Evolutionary conservation across 2,888 invertebrate genomes (phyloP).

Genomic region (Ischnus inquisitorius): DNA sequence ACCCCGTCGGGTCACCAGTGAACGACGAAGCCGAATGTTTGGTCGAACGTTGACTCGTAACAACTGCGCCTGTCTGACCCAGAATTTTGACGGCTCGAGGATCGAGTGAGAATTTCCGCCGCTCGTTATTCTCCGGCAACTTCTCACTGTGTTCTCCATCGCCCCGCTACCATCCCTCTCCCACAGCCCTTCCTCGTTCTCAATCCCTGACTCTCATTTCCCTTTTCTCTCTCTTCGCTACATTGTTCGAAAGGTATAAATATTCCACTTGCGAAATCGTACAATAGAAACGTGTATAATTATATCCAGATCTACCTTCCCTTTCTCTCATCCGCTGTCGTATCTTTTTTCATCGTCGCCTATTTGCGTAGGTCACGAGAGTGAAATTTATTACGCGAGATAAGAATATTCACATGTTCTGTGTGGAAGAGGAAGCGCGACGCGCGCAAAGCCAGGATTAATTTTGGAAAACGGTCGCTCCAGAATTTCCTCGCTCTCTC

Average conservation of each 20-base stretch:
- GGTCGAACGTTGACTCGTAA: slow-evolving; percentile 67
- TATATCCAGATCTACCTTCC: not conserved
- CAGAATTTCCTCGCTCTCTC: slow-evolving; percentile 40
- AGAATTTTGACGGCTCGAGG: slow-evolving; percentile 68
- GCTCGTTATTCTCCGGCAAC: slow-evolving; percentile 57
- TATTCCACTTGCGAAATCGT: slow-evolving; percentile 27
- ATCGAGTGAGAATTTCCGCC: slow-evolving; percentile 61
- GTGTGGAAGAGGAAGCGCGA: not conserved
- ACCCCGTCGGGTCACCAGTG: not conserved
- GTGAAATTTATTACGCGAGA: slow-evolving; percentile 41
- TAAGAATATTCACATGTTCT: slow-evolving; percentile 33
- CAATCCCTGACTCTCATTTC: slow-evolving; percentile 23
- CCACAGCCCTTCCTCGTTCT: slow-evolving; percentile 37
- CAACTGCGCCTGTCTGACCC: slow-evolving; percentile 69
- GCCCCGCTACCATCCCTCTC: slow-evolving; percentile 16
- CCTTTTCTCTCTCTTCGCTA: not conserved
- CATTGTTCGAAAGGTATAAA: slow-evolving; percentile 34
- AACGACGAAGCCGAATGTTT: slow-evolving; percentile 45
- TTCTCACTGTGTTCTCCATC: not conserved
- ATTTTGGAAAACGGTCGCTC: slow-evolving; percentile 47
- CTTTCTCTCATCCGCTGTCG: not conserved
- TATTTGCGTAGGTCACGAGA: not conserved
- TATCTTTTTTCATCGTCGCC: slow-evolving; percentile 16
- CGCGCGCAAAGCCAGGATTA: slow-evolving; percentile 27
- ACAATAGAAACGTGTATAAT: not conserved